Percentiles rank a stretch among this genome's conserved stretches.
phyloP scores from a whole-genome alignment of 1,140 invertebrate genomes.

The Ostrea denselamellosa region DNA sequence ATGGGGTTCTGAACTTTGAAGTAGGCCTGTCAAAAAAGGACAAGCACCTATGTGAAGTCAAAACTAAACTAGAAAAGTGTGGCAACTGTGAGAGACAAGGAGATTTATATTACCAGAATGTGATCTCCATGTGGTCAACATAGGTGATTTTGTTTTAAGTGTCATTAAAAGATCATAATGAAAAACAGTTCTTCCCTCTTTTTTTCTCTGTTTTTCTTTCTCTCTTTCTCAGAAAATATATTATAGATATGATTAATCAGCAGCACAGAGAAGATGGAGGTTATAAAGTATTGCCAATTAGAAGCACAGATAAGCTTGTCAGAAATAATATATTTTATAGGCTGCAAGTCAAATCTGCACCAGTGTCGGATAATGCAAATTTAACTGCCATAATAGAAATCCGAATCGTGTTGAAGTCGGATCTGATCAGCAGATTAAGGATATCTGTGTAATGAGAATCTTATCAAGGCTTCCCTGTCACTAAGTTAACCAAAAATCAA shows the following conservation, averaged over 20 bases:
- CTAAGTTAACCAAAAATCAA: not conserved
- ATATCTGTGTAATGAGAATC: slow-evolving; percentile 7
- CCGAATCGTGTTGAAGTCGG: not conserved
- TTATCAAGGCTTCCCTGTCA: not conserved
- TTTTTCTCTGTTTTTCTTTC: not conserved
- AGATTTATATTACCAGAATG: not conserved
- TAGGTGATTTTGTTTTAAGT: not conserved
- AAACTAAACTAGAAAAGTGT: not conserved
- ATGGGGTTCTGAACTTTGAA: slow-evolving; percentile 9
- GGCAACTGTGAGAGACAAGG: not conserved
- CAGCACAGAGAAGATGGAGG: not conserved
- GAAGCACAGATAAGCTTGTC: not conserved
- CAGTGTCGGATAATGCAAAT: not conserved
- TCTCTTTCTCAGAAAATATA: not conserved
- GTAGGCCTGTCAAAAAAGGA: not conserved
- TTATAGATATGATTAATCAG: not conserved
- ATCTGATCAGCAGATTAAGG: not conserved
- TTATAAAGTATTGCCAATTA: slow-evolving; percentile 17
- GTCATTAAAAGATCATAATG: not conserved
- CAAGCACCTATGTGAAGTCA: not conserved
- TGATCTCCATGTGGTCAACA: not conserved
- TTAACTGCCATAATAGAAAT: not conserved
- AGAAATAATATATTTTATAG: not conserved
- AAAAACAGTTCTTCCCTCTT: not conserved
- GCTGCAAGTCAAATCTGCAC: not conserved